Percentiles rank a stretch among this genome's conserved stretches.
Conservation (phyloP, 1,140 invertebrate genomes). For the Pogonomyrmex californicus region DNA sequence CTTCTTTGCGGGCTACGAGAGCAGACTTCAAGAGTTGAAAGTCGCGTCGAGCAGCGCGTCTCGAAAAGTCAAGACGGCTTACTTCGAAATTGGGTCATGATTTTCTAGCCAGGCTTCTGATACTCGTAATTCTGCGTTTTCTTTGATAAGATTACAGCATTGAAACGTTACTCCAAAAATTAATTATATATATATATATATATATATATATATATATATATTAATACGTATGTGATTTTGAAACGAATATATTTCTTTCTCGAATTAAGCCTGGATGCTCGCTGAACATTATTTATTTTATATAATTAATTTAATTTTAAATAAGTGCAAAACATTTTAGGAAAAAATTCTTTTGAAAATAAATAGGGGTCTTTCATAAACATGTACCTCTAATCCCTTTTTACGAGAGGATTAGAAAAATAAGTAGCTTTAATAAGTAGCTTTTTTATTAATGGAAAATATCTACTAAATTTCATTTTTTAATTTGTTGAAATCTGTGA, state of each 20-base stretch:
- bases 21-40: slow-evolving; percentile 44
- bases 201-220: not conserved
- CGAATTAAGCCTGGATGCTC: not conserved
- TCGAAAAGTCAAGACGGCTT: slow-evolving; percentile 7
- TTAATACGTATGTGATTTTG: not conserved
- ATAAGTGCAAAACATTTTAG: too few relatives aligned
- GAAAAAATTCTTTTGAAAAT: too few relatives aligned
- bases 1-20: slow-evolving; percentile 30
- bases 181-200: not conserved
- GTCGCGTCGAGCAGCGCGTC: slow-evolving; percentile 29
- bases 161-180: not conserved
- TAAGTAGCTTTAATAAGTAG: too few relatives aligned
- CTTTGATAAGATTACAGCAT: not conserved
- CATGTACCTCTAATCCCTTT: too few relatives aligned
- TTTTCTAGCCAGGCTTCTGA: not conserved
- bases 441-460: too few relatives aligned
- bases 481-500: too few relatives aligned
- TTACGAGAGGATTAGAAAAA: too few relatives aligned
- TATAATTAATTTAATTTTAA: too few relatives aligned
- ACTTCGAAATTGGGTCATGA: slow-evolving; percentile 34
- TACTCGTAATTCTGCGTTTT: not conserved
- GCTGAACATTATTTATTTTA: slow-evolving; percentile 5
- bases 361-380: too few relatives aligned
- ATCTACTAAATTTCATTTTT: too few relatives aligned
- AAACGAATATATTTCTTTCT: not conserved